phyloP scores from a whole-genome alignment of 1,140 invertebrate genomes.

The Tetramorium parvispinum region DNA sequence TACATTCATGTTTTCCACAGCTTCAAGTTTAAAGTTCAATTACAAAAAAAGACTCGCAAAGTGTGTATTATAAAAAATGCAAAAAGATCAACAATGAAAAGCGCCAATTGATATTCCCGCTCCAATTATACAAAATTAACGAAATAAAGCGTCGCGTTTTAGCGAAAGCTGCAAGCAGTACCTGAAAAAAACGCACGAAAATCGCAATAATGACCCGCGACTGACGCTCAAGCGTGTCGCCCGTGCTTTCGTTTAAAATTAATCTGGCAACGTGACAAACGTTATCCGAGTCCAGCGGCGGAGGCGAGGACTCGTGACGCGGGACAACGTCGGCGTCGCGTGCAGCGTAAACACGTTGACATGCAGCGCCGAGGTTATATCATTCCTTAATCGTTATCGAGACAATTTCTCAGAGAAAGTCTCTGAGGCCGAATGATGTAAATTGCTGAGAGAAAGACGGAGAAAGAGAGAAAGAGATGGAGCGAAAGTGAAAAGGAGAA shows the following conservation, averaged over 20 bases:
- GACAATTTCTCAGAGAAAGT: not conserved
- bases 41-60: not conserved
- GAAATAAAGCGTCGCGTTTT: not conserved
- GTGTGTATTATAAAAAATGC: not conserved
- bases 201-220: not conserved
- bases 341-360: constrained; percentile 18
- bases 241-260: constrained; percentile 11
- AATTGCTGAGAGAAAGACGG: not conserved
- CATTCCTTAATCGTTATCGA: not conserved
- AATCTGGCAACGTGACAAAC: not conserved
- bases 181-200: not conserved
- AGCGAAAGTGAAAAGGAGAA: not conserved
- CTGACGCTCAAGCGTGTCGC: not conserved
- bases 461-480: not conserved
- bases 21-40: not conserved
- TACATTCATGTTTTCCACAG: too few species aligned
- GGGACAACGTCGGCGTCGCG: not conserved
- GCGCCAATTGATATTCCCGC: not conserved
- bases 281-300: not conserved
- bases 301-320: not conserved
- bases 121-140: not conserved
- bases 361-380: constrained; percentile 10
- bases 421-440: too few species aligned
- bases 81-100: not conserved
- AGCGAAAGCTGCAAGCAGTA: too few species aligned